Conservation (phyloP, 1,140 invertebrate genomes). For the Piezodorus guildinii region DNA sequence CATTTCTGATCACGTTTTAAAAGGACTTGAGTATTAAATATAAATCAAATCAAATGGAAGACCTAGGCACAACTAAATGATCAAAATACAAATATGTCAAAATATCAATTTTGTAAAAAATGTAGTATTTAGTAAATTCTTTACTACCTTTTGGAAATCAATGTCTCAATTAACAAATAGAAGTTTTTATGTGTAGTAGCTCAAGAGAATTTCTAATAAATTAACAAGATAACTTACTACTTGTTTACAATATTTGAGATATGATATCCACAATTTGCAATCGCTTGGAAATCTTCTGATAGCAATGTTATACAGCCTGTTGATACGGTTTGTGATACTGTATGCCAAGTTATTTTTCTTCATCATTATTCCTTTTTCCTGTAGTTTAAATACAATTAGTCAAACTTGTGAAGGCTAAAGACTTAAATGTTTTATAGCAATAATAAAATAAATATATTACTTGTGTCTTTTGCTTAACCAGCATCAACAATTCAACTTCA, state of each 20-base stretch:
- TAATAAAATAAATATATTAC: slow-evolving; percentile 29
- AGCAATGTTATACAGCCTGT: slow-evolving; percentile 48
- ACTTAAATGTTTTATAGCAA: not conserved
- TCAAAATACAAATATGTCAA: too few species aligned
- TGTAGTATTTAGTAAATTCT: too few species aligned
- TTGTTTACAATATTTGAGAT: slow-evolving; percentile 57
- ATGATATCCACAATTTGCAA: slow-evolving; percentile 54
- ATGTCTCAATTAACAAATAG: too few species aligned
- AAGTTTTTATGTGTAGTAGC: too few species aligned
- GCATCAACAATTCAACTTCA: slow-evolving; percentile 51
- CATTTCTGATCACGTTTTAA: too few species aligned
- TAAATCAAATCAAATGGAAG: too few species aligned
- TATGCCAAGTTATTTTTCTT: slow-evolving; percentile 55
- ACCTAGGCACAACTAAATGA: too few species aligned
- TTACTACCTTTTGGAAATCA: too few species aligned
- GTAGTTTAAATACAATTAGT: slow-evolving; percentile 4
- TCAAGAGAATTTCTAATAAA: too few species aligned
- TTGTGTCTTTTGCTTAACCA: slow-evolving; percentile 45
- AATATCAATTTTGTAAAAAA: too few species aligned
- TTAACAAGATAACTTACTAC: slow-evolving; percentile 38
- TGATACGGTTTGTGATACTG: slow-evolving; percentile 49
- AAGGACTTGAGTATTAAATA: too few species aligned
- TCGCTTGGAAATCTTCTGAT: slow-evolving; percentile 51
- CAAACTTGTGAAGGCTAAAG: not conserved
- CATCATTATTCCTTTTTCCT: slow-evolving; percentile 44